Percentiles rank a stretch among this genome's conserved stretches.
These are phyloP conservation scores for Olivierus martensii DNA, from an alignment of 1,140 invertebrate genomes.

Conservation along the genomic window DNA sequence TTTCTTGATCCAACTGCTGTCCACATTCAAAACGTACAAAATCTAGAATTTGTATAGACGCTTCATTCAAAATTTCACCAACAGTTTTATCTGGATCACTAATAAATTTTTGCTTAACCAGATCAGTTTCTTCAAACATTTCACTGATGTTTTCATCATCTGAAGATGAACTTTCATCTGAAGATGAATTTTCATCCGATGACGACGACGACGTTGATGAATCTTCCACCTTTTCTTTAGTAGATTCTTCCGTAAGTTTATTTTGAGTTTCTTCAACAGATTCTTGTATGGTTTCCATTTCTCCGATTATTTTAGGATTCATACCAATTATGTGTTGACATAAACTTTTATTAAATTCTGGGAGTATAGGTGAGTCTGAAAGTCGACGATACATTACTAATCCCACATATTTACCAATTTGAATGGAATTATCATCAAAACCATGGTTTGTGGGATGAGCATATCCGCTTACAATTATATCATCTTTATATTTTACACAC, in stretches of 20 bases:
- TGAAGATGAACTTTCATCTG: constrained; percentile 33
- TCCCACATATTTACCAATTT: too few relatives aligned
- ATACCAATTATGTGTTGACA: constrained; percentile 88
- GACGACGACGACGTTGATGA: not conserved
- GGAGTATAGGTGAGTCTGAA: not conserved
- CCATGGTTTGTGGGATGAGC: constrained; percentile 50
- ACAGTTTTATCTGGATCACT: constrained; percentile 56
- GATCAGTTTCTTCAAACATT: constrained; percentile 30
- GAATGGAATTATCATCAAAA: constrained; percentile 1
- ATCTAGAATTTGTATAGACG: constrained; percentile 74
- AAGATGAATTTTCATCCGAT: constrained; percentile 5
- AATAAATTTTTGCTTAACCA: constrained; percentile 76
- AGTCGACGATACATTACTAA: too few relatives aligned
- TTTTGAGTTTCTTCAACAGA: not conserved
- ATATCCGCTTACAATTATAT: constrained; percentile 38
- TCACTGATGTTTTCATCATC: constrained; percentile 50
- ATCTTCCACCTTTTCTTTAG: not conserved
- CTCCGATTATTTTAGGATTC: constrained; percentile 64
- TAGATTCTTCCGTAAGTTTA: constrained; percentile 1
- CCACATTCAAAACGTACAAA: constrained; percentile 76
- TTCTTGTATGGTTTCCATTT: constrained; percentile 29
- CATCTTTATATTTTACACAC: constrained; percentile 11
- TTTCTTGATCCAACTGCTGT: too few relatives aligned
- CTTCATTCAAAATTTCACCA: constrained; percentile 50
- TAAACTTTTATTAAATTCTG: constrained; percentile 49